These are phyloP conservation scores for Melieria picta DNA, from an alignment of 2,888 invertebrate genomes.

Conservation along the genomic window DNA sequence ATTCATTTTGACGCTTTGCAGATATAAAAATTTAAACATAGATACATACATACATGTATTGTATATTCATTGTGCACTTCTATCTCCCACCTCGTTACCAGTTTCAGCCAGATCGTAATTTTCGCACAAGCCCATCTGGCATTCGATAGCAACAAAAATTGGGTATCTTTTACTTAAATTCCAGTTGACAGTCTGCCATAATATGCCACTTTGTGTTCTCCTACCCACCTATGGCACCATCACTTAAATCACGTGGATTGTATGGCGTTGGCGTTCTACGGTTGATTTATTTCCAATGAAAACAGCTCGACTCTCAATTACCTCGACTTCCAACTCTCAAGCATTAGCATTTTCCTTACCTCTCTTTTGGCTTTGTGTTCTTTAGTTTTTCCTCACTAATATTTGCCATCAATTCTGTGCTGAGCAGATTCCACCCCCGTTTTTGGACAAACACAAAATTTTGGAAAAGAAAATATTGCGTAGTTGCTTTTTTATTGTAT, in stretches of 20 bases:
- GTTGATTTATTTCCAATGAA: slow-evolving; percentile 26
- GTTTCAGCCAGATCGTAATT: no score
- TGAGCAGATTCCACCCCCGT: slow-evolving; percentile 22
- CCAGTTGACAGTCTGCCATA: no score
- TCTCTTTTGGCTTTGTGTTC: background rate
- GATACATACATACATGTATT: no score
- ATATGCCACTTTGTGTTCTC: no score
- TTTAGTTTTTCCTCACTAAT: background rate
- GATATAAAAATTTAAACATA: no score
- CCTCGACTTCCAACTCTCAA: background rate
- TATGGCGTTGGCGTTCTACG: slow-evolving; percentile 30
- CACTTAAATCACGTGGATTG: background rate
- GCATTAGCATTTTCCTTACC: background rate
- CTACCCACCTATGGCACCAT: background rate
- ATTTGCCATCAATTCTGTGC: no score
- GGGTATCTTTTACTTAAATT: no score
- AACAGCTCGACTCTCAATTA: slow-evolving; percentile 3
- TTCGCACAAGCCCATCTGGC: no score
- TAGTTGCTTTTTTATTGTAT: slow-evolving; percentile 6
- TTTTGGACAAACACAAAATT: slow-evolving; percentile 16
- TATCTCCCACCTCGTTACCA: no score
- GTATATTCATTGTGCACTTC: no score
- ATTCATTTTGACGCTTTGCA: no score
- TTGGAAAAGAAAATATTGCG: slow-evolving; percentile 16
- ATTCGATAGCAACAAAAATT: no score